These are phyloP conservation scores for Melikaiella ostensackeni DNA, from an alignment of 2,888 invertebrate genomes.

Conservation along the genomic window DNA sequence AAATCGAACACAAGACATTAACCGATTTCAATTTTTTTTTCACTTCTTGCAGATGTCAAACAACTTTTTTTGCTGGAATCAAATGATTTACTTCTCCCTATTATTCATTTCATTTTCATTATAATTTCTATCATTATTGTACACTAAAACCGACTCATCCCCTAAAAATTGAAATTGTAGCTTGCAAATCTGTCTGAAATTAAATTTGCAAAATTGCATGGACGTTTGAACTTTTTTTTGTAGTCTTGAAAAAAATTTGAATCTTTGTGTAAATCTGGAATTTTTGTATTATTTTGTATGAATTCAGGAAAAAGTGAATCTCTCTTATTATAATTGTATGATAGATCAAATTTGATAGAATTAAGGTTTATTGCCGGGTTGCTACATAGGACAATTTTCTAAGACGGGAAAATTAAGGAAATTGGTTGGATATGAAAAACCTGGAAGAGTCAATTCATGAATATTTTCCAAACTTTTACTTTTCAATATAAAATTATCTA, in stretches of 20 bases:
- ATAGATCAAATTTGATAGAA: background rate
- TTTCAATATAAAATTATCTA: too few species aligned
- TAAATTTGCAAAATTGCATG: slow-evolving; percentile 27
- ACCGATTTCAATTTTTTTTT: too few species aligned
- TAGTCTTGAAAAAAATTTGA: background rate
- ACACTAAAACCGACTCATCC: background rate
- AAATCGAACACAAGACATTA: too few species aligned
- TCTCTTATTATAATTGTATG: background rate
- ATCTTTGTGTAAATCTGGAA: background rate
- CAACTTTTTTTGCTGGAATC: too few species aligned
- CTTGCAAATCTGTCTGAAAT: background rate
- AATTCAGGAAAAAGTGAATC: background rate
- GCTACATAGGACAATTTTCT: too few species aligned
- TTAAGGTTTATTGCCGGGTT: background rate
- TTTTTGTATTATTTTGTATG: background rate
- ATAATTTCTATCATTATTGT: background rate
- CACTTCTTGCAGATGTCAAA: too few species aligned
- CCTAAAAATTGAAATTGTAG: background rate
- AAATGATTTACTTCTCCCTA: background rate
- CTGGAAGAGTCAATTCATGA: too few species aligned
- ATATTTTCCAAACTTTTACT: too few species aligned
- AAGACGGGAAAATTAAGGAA: too few species aligned
- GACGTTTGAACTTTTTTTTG: background rate
- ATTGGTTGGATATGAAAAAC: too few species aligned
- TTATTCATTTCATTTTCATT: background rate